phyloP scores from a whole-genome alignment of 2,888 invertebrate genomes.

The Tanytarsus gracilentus region DNA sequence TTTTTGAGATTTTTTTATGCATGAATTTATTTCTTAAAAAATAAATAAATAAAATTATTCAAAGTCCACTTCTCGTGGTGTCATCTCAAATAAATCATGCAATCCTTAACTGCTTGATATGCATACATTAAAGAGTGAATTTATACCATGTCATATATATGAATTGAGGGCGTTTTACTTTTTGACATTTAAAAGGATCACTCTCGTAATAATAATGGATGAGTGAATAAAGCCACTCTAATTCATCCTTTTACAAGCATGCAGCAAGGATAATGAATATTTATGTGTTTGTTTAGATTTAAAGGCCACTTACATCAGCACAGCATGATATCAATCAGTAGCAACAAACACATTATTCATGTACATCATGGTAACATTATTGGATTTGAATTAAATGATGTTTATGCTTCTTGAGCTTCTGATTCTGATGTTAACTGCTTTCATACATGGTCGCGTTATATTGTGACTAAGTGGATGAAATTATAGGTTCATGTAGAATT shows the following conservation, averaged over 20 bases:
- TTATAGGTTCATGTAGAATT: slow-evolving; percentile 26
- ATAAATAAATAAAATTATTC: no score
- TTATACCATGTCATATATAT: no score
- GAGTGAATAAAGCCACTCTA: not conserved
- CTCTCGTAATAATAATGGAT: slow-evolving; percentile 1
- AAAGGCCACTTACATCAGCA: slow-evolving; percentile 21
- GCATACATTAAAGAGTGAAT: no score
- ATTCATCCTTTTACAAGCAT: not conserved
- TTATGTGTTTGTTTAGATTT: slow-evolving; percentile 7
- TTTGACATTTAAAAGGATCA: not conserved
- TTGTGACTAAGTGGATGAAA: slow-evolving; percentile 7
- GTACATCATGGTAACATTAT: slow-evolving; percentile 23
- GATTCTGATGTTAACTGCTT: slow-evolving; percentile 27
- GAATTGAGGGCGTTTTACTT: slow-evolving; percentile 1
- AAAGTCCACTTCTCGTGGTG: no score
- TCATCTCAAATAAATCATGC: no score
- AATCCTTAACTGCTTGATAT: no score
- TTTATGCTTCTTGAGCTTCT: slow-evolving; percentile 16
- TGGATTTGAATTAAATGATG: slow-evolving; percentile 25
- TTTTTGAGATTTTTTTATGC: no score
- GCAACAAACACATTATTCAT: slow-evolving; percentile 16
- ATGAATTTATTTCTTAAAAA: no score
- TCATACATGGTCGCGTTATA: no score
- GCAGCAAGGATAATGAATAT: slow-evolving; percentile 21
- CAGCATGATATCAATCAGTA: slow-evolving; percentile 24